These are phyloP conservation scores for Caenorhabditis sp. DNA, from an alignment of 2,888 invertebrate genomes.

Conservation along the genomic window DNA sequence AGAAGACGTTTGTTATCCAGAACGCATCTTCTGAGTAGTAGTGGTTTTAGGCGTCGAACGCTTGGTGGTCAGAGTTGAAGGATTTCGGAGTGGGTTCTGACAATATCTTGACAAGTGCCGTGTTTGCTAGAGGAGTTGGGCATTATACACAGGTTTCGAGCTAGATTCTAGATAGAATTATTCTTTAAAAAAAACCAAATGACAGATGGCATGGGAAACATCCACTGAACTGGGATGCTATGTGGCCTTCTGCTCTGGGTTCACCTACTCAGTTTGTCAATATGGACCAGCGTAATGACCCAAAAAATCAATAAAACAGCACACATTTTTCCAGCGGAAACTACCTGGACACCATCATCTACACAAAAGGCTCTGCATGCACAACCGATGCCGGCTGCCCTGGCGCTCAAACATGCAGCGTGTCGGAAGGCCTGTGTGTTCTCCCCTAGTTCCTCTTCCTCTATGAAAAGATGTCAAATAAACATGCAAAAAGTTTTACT, in stretches of 20 bases:
- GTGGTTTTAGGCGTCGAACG: constrained; percentile 49
- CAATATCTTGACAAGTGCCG: constrained; percentile 50
- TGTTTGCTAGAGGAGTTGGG: constrained; percentile 45
- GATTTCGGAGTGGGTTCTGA: constrained; percentile 67
- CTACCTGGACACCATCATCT: constrained; percentile 58
- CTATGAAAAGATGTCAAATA: constrained; percentile 51
- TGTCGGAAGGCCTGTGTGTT: constrained; percentile 56
- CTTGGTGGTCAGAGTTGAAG: constrained; percentile 70
- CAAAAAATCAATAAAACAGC: no score
- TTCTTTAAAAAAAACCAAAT: background rate
- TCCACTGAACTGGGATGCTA: constrained; percentile 67
- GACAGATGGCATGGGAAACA: constrained; percentile 70
- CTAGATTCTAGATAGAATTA: no score
- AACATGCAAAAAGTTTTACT: constrained; percentile 45
- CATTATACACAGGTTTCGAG: constrained; percentile 66
- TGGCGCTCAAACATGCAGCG: constrained; percentile 57
- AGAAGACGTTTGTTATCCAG: constrained; percentile 26
- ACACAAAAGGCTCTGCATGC: constrained; percentile 62
- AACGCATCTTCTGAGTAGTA: background rate
- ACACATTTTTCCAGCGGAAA: constrained; percentile 63
- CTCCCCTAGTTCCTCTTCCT: constrained; percentile 31
- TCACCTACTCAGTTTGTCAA: constrained; percentile 66
- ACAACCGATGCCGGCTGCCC: constrained; percentile 57
- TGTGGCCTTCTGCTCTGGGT: constrained; percentile 54
- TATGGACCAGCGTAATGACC: constrained; percentile 60